Percentiles rank a stretch among this genome's conserved stretches.
Conservation (phyloP, 2,888 invertebrate genomes). For the Dastarcus helophoroides region DNA sequence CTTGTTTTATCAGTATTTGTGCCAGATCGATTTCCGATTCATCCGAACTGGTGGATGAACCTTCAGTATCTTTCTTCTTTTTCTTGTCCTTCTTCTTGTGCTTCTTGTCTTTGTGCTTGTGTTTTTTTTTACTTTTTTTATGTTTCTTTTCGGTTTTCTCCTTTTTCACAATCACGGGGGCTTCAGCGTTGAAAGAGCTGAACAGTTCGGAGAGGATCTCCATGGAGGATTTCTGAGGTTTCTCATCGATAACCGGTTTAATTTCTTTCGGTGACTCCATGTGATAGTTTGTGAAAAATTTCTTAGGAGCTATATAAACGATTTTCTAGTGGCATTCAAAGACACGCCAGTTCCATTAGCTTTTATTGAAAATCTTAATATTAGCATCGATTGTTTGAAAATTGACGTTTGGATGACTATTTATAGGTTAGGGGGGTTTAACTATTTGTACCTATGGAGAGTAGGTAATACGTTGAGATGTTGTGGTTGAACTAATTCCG, state of each 20-base stretch:
- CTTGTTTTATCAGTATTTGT: conserved; percentile 31
- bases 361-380: too few relatives aligned
- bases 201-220: conserved; percentile 78
- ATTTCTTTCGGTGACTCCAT: conserved; percentile 13
- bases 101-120: conserved; percentile 46
- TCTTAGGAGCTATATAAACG: too few relatives aligned
- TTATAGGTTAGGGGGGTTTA: too few relatives aligned
- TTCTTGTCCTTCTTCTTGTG: conserved; percentile 39
- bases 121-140: conserved; percentile 50
- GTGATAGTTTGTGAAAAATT: too few relatives aligned
- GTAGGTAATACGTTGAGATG: too few relatives aligned
- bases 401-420: too few relatives aligned
- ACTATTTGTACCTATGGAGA: too few relatives aligned
- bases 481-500: too few relatives aligned
- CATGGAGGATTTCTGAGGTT: conserved; percentile 65
- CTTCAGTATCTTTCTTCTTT: conserved; percentile 31
- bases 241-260: conserved; percentile 25
- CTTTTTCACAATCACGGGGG: conserved; percentile 40
- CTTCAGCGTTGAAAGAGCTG: conserved; percentile 62
- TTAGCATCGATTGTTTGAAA: too few relatives aligned
- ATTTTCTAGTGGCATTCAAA: too few relatives aligned
- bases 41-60: conserved; percentile 23
- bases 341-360: too few relatives aligned
- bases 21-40: conserved; percentile 28
- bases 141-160: conserved; percentile 37